Conservation (phyloP, 2,888 invertebrate genomes). For the Zeuzera pyrina region DNA sequence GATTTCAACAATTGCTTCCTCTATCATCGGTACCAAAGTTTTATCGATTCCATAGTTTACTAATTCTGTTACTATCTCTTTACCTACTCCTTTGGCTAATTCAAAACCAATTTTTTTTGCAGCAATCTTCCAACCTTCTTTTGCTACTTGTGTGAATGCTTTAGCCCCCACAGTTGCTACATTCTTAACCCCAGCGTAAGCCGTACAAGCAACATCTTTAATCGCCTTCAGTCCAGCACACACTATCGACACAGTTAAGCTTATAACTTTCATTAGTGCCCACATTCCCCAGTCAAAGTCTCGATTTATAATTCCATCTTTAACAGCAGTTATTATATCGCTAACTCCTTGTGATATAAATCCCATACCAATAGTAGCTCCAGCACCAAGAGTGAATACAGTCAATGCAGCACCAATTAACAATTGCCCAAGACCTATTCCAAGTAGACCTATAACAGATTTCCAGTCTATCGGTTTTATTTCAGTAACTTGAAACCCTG, state of each 20-base stretch:
- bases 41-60: too few species aligned
- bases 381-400: slow-evolving; percentile 10
- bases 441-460: slow-evolving; percentile 9
- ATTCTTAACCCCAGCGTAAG: too few species aligned
- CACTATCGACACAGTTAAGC: slow-evolving; percentile 9
- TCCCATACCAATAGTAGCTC: slow-evolving; percentile 8
- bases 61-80: too few species aligned
- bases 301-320: slow-evolving; percentile 13
- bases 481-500: slow-evolving; percentile 12
- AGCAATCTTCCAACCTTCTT: too few species aligned
- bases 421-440: slow-evolving; percentile 11
- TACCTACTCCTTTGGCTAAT: too few species aligned
- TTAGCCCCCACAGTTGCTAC: too few species aligned
- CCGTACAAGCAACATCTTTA: too few species aligned
- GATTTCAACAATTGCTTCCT: too few species aligned
- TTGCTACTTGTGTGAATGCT: too few species aligned
- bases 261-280: slow-evolving; percentile 13
- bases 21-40: too few species aligned
- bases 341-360: slow-evolving; percentile 11
- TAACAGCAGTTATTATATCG: slow-evolving; percentile 13
- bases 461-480: slow-evolving; percentile 13
- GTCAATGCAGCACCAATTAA: slow-evolving; percentile 11
- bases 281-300: slow-evolving; percentile 13
- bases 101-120: too few species aligned
- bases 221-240: too few species aligned